phyloP scores from a whole-genome alignment of 2,797 vertebrate species.

The Phoxinus dragarum region DNA sequence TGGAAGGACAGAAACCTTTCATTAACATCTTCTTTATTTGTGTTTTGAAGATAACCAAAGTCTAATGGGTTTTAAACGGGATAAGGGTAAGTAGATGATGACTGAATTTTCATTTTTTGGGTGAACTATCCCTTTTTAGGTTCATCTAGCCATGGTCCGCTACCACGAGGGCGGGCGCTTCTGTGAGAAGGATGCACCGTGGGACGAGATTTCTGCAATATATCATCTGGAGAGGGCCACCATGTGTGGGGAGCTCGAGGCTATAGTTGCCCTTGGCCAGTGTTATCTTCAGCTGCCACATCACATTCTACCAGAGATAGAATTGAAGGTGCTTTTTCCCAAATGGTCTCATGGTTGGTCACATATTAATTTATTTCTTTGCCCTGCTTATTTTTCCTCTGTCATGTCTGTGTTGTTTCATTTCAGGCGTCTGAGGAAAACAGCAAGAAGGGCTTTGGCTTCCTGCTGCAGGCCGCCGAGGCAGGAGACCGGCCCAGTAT shows the following conservation, averaged over 20 bases:
- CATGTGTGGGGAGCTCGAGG: conserved; percentile 94
- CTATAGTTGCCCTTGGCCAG: conserved; percentile 90
- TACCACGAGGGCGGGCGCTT: conserved; percentile 95
- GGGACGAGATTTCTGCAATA: conserved; percentile 90
- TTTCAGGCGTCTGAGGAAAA: conserved; percentile 87
- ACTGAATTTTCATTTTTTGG: background rate
- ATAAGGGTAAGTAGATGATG: background rate
- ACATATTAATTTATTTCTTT: background rate
- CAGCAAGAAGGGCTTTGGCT: conserved; percentile 88
- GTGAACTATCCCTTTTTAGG: conserved; percentile 71
- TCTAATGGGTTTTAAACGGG: background rate
- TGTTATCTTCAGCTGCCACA: conserved; percentile 91
- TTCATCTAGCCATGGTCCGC: conserved; percentile 94
- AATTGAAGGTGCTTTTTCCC: conserved; percentile 80
- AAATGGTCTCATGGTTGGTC: background rate
- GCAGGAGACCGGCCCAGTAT: conserved; percentile 93
- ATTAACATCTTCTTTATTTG: background rate
- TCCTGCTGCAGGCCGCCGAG: conserved; percentile 89
- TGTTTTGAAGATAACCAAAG: background rate
- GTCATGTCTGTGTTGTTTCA: conserved; percentile 1
- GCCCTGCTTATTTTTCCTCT: background rate
- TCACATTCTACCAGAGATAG: conserved; percentile 88
- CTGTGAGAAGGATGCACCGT: conserved; percentile 88
- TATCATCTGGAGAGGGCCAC: conserved; percentile 93
- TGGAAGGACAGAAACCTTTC: background rate